Percentiles rank a stretch among this genome's conserved stretches.
These are phyloP conservation scores for Myrmecophaga tridactyla DNA, from an alignment of 2,113 vertebrate genomes.

Conservation along the genomic window DNA sequence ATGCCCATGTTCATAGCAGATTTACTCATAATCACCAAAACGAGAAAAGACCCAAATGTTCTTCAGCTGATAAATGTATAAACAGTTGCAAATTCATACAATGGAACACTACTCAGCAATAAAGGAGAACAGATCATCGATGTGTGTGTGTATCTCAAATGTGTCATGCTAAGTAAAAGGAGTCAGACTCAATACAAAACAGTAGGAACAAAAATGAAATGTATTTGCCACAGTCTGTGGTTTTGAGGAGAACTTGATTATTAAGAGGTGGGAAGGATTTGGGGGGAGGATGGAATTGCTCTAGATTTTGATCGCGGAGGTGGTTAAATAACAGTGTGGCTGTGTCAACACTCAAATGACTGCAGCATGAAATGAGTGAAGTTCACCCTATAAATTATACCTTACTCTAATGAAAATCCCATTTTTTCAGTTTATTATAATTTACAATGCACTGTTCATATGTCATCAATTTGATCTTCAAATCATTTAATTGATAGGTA, in stretches of 20 bases:
- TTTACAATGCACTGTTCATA: neutral
- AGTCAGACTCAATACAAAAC: neutral
- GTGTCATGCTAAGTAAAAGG: neutral
- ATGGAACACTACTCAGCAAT: neutral
- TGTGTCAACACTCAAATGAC: neutral
- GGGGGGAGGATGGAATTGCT: neutral
- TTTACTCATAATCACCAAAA: neutral
- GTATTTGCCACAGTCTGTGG: neutral
- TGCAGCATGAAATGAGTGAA: neutral
- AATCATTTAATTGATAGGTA: neutral
- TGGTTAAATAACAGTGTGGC: neutral
- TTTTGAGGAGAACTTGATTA: neutral
- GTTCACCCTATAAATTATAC: neutral
- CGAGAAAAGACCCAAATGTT: neutral
- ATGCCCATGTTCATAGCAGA: neutral
- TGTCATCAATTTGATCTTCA: neutral
- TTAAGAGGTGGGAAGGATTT: neutral
- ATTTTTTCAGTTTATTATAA: neutral
- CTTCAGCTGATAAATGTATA: neutral
- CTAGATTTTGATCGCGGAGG: neutral
- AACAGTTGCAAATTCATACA: neutral
- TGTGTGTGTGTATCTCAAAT: neutral
- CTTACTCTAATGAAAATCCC: neutral
- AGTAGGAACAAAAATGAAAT: neutral
- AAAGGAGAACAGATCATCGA: neutral